Base-by-base conservation (phyloP, 2,888 invertebrate genomes). In the Pammene aurita region DNA sequence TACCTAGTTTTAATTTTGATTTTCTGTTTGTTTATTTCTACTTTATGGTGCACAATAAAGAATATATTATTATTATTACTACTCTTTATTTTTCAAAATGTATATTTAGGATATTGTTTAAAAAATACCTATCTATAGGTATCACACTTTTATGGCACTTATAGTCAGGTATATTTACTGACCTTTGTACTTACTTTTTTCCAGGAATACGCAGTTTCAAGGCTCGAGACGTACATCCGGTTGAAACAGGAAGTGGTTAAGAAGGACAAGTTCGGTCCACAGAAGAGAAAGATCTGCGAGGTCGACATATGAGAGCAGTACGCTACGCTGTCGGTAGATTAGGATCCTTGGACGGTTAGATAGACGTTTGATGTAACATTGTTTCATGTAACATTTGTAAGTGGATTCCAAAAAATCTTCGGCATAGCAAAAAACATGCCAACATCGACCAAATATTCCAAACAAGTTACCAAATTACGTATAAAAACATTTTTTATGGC, bases 141-240 rank as follows among this genome's bases (percentile, higher is more conserved):
- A 26, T 26, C 26, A 26, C 26, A 26, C 26, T 26, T 26, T 26
- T 26, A 26, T 26, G 26, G 26, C 26, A n/a, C n/a, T n/a, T n/a
- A n/a, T 26, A 26, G 1, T 26, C 26, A 26, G 4, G 26, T 26
- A 26, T 26, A 26, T 26, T 26, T 26, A 26, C 26, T 38, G 1
- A 38, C 6, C 9, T 2, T 38, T 38, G 7, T 38, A 38, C 9
- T 38, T 38, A 35, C 35, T 9, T 26, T 26, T 68, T 87, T 83
- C 0, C 84, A 96, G 96, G 96, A 96, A 81, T 96, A 95, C 81
- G 95, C 94, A 0, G 85, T 93, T 0, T 93, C 93, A 7, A 89
- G 96, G 71, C 81, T 95, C 52, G 94, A 94, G 48, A 93, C 93
- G 10, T 96, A 96, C 84, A 92, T 93, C 61, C 84, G 93, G n/a